phyloP scores from a whole-genome alignment of 2,113 vertebrate genomes.

The Polypterus senegalus region DNA sequence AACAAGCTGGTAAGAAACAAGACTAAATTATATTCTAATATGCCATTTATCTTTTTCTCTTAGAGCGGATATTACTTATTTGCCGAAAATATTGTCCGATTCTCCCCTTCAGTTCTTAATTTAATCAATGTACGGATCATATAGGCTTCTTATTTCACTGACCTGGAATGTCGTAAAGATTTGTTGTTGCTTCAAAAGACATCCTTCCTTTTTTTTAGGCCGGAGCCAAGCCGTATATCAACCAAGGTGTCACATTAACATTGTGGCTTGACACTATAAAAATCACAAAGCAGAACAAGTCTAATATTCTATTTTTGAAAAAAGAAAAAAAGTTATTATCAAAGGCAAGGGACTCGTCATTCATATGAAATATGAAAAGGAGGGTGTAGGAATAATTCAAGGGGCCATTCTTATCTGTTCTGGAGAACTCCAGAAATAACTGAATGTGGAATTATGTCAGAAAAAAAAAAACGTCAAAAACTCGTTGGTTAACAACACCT shows the following conservation, averaged over 20 bases:
- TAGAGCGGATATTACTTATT: slow-evolving; percentile 2
- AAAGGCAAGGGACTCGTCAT: no score
- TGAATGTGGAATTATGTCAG: no score
- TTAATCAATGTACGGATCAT: neutral
- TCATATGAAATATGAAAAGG: no score
- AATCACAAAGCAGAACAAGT: neutral
- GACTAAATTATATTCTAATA: slow-evolving; percentile 3
- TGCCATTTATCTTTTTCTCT: neutral
- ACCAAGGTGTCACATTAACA: neutral
- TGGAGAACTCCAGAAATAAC: no score
- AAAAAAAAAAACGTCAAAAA: no score
- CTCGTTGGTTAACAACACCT: no score
- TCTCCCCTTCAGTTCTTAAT: neutral
- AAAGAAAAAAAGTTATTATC: neutral
- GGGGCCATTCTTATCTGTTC: no score
- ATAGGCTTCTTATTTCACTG: neutral
- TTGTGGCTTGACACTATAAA: neutral
- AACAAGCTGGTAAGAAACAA: slow-evolving; percentile 4
- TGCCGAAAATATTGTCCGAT: neutral
- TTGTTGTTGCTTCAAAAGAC: neutral
- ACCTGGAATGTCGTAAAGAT: neutral
- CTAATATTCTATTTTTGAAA: neutral
- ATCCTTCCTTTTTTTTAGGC: neutral
- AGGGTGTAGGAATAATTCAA: no score
- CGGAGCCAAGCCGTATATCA: neutral